A percentile compares a stretch with the other conserved stretches of the same genome.
Evolutionary conservation across 2,797 vertebrate species (phyloP).

Genomic region (Oryzias dopingdopingensis): DNA sequence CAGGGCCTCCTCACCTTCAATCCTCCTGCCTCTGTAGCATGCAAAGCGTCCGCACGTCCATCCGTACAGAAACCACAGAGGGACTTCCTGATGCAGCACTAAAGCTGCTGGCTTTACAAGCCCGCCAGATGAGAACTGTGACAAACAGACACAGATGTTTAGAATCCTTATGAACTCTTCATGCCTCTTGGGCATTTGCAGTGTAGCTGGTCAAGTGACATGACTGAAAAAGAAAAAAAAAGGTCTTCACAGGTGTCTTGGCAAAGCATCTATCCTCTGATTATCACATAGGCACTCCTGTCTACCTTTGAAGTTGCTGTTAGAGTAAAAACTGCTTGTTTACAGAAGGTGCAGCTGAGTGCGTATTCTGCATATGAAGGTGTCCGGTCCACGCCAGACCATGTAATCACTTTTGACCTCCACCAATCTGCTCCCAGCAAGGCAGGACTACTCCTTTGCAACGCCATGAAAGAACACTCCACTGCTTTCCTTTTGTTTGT

Average conservation of each 20-base stretch:
- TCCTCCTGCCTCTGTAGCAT: conserved; percentile 70
- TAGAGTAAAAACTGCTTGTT: conserved; percentile 63
- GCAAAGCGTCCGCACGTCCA: conserved; percentile 55
- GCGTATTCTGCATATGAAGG: conserved; percentile 40
- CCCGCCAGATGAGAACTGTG: conserved; percentile 49
- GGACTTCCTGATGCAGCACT: conserved; percentile 51
- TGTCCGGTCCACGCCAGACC: conserved; percentile 42
- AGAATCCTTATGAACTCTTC: conserved; percentile 59
- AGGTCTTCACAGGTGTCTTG: conserved; percentile 39
- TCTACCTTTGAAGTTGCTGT: conserved; percentile 60
- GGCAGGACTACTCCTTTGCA: conserved; percentile 56
- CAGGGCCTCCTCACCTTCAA: conserved; percentile 62
- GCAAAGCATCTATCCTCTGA: conserved; percentile 50
- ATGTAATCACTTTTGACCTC: conserved; percentile 45
- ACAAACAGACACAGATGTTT: conserved; percentile 47
- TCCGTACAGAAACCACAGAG: conserved; percentile 55
- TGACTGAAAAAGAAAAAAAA: conserved; percentile 48
- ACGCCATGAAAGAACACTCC: conserved; percentile 69
- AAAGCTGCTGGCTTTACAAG: conserved; percentile 30
- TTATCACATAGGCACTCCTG: conserved; percentile 40
- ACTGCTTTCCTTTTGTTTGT: conserved; percentile 47
- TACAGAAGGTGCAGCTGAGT: conserved; percentile 46
- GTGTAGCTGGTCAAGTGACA: conserved; percentile 59
- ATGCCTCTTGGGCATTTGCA: conserved; percentile 59
- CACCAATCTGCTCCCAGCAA: conserved; percentile 45